Conservation (phyloP, 2,888 invertebrate species). For the Zygaena filipendulae region DNA sequence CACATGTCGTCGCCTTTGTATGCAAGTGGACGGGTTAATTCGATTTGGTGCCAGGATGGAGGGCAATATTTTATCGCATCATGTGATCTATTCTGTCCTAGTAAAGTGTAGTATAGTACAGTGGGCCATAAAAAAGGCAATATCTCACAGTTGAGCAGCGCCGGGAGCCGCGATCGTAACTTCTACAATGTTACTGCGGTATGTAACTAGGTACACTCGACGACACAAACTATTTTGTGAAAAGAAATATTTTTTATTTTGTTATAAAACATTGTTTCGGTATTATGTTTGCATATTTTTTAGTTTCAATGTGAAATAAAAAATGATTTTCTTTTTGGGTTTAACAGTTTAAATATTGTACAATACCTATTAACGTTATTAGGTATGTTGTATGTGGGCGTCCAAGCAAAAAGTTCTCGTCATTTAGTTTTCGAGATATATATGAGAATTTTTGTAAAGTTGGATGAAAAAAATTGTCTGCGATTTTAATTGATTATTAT, state of each 20-base stretch:
- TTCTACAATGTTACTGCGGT: slow-evolving; percentile 62
- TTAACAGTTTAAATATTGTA: too few species aligned
- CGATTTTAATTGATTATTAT: too few species aligned
- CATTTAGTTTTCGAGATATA: too few species aligned
- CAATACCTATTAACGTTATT: too few species aligned
- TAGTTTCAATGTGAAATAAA: too few species aligned
- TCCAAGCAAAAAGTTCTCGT: too few species aligned
- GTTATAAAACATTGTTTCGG: too few species aligned
- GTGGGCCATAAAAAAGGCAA: slow-evolving; percentile 67
- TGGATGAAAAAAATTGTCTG: too few species aligned
- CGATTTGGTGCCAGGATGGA: slow-evolving; percentile 58
- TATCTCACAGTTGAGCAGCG: slow-evolving; percentile 67
- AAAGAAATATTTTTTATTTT: slow-evolving; percentile 41
- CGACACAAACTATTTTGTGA: slow-evolving; percentile 44
- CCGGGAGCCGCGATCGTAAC: slow-evolving; percentile 60
- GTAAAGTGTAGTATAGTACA: slow-evolving; percentile 58
- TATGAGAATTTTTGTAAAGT: too few species aligned
- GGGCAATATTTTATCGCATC: slow-evolving; percentile 67
- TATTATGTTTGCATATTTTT: too few species aligned
- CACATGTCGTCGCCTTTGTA: slow-evolving; percentile 57
- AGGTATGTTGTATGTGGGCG: too few species aligned
- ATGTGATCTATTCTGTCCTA: slow-evolving; percentile 67
- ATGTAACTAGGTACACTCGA: slow-evolving; percentile 33
- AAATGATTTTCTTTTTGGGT: too few species aligned
- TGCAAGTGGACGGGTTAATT: slow-evolving; percentile 69